A percentile compares a stretch with the other conserved stretches of the same genome.
Conservation (phyloP, 2,797 vertebrate species). For the Myripristis murdjan region DNA sequence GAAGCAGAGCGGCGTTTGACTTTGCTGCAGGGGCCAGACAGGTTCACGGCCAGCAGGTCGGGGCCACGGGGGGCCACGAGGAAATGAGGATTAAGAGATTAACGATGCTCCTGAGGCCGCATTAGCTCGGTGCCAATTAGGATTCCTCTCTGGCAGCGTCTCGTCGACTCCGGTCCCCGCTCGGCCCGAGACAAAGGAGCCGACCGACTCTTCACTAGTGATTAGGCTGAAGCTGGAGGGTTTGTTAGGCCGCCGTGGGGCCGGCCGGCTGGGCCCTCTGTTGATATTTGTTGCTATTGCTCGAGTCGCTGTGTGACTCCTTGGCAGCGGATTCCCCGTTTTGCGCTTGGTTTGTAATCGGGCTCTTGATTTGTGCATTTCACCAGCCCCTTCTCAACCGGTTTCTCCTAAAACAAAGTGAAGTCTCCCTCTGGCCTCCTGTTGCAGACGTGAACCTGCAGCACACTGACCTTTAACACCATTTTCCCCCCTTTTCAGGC, state of each 20-base stretch:
- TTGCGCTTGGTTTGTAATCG: not conserved
- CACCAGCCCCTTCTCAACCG: no score
- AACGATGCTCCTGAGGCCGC: conserved; percentile 43
- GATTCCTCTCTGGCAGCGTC: no score
- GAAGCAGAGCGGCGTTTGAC: conserved; percentile 47
- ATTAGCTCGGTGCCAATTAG: conserved; percentile 67
- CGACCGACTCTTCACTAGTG: conserved; percentile 4
- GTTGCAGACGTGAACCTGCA: not conserved
- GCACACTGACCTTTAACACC: not conserved
- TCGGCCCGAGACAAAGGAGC: not conserved
- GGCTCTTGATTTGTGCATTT: no score
- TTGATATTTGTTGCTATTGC: conserved; percentile 12
- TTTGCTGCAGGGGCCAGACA: conserved; percentile 53
- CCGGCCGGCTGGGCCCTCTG: not conserved
- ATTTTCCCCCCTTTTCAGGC: no score
- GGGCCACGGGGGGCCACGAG: conserved; percentile 37
- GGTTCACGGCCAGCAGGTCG: conserved; percentile 44
- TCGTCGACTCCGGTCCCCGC: conserved; percentile 35
- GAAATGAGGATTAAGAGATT: conserved; percentile 77
- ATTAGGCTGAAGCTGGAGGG: conserved; percentile 6
- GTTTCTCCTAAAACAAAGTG: not conserved
- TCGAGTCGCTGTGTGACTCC: not conserved
- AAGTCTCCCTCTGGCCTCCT: not conserved
- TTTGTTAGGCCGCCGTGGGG: conserved; percentile 1
- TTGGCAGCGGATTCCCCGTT: not conserved